Base-by-base conservation (phyloP, 2,888 invertebrate species). In the Beris chalybata region DNA sequence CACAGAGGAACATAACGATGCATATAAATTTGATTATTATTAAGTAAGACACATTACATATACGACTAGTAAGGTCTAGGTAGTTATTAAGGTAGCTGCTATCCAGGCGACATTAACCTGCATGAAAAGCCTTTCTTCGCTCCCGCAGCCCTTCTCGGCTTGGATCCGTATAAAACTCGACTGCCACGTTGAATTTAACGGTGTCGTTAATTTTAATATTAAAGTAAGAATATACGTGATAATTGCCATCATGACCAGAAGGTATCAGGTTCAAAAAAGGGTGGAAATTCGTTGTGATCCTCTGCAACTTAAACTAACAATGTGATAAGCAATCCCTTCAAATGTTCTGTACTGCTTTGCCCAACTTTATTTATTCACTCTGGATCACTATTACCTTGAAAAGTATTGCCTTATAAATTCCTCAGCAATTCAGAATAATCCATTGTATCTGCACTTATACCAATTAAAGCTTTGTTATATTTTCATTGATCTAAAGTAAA, bases 11-110 rank as follows among this genome's bases (percentile, higher is more conserved):
- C 76, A 77, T 77, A 77, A 78, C 78, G 76, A 76, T 77, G 77
- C 77, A 76, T 76, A 76, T 76, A 76, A 76, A 76, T 76, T 76
- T 76, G 76, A 76, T 76, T 76, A 76, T 76, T 76, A 76, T 76
- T 76, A 76, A 76, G 75, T 75, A 75, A 72, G 73, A 73, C 71
- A 74, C 72, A 73, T 74, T 73, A 67, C 52, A 38, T 45, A 52
- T 64, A 64, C 31, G 53, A 22, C 29, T 53, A 29, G 7, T 13
- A 15, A 30, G 29, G 32, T 13, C 7, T 13, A 29, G 11, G 12
- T 44, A 32, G 56, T 32, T 15, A 56, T 29, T 29, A 38, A 56
- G 31, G 44, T 44, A 38, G 38, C 11, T 29, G 43, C 13, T 52
- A 63, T 50, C 50, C 43, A 31, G 32, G 38, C 43, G 52, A 52